phyloP scores from a whole-genome alignment of 2,888 invertebrate species.

The Trisateles emortualis region DNA sequence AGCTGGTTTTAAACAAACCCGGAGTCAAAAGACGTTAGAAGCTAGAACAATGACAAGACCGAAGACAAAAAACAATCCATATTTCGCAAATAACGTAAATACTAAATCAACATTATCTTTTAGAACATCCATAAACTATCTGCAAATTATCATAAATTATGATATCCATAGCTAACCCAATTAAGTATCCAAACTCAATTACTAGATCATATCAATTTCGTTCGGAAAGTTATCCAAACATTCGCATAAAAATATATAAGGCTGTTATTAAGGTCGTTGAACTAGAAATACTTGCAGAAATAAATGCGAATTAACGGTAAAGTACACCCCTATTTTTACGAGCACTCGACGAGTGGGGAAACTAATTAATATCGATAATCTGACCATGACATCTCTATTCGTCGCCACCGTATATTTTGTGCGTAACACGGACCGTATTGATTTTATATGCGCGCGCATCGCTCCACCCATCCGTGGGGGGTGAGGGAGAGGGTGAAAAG shows the following conservation, averaged over 20 bases:
- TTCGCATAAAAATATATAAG: slow-evolving; percentile 11
- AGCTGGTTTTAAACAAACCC: too few species aligned
- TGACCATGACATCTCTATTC: slow-evolving; percentile 77
- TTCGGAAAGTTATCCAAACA: slow-evolving; percentile 14
- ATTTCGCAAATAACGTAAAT: neutral
- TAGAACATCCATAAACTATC: slow-evolving; percentile 19
- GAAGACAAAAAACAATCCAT: too few species aligned
- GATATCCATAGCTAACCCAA: slow-evolving; percentile 27
- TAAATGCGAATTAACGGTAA: slow-evolving; percentile 22
- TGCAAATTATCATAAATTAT: slow-evolving; percentile 18
- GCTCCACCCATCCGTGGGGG: slow-evolving; percentile 48
- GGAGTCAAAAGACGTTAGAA: too few species aligned
- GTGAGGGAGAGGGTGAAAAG: slow-evolving; percentile 59
- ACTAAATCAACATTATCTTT: neutral
- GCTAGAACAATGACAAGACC: too few species aligned
- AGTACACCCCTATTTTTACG: slow-evolving; percentile 26
- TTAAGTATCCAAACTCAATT: slow-evolving; percentile 15
- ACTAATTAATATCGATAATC: slow-evolving; percentile 63
- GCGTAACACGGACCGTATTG: slow-evolving; percentile 82
- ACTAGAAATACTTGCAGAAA: slow-evolving; percentile 25
- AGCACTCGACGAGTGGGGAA: slow-evolving; percentile 40
- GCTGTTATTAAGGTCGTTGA: slow-evolving; percentile 14
- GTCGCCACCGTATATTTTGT: slow-evolving; percentile 73
- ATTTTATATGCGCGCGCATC: slow-evolving; percentile 85
- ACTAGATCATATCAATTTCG: slow-evolving; percentile 20